A percentile compares a stretch with the other conserved stretches of the same genome.
These are phyloP conservation scores for Noctilio leporinus DNA, from an alignment of 2,113 vertebrate species.

Conservation along the genomic window DNA sequence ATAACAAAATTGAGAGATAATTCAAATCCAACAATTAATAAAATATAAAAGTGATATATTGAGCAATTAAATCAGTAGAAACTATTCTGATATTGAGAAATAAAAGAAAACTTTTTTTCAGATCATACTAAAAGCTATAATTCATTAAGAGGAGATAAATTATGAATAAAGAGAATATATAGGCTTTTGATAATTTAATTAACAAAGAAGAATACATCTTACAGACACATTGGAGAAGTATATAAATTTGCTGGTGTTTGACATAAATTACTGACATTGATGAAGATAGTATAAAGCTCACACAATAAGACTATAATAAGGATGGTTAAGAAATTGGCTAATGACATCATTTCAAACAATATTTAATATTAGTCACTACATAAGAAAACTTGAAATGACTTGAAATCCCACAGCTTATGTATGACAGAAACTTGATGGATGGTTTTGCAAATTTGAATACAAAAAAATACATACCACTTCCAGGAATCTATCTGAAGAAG, in stretches of 20 bases:
- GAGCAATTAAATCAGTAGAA: slow-evolving; percentile 9
- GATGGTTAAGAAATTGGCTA: slow-evolving; percentile 4
- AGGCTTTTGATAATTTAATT: slow-evolving; percentile 36
- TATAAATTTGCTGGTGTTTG: slow-evolving; percentile 24
- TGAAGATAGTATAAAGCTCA: slow-evolving; percentile 22
- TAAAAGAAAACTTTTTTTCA: not conserved
- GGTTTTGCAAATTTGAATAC: not conserved
- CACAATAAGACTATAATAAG: not conserved
- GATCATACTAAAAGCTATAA: not conserved
- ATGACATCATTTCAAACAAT: not conserved
- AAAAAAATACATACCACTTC: not conserved
- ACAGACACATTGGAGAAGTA: not conserved
- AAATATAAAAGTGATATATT: slow-evolving; percentile 8
- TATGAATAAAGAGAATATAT: slow-evolving; percentile 26
- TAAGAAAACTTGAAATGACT: not conserved
- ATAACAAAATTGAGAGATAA: not conserved
- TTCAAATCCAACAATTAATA: not conserved
- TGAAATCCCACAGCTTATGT: not conserved
- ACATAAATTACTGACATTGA: slow-evolving; percentile 12
- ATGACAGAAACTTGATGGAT: not conserved
- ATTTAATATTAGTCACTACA: slow-evolving; percentile 19
- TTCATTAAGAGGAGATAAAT: slow-evolving; percentile 37
- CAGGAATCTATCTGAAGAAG: too few species aligned
- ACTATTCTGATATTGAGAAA: slow-evolving; percentile 21
- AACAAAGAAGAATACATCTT: slow-evolving; percentile 41